A percentile compares a stretch with the other conserved stretches of the same genome.
These are phyloP conservation scores for Vanessa atalanta DNA, from an alignment of 1,140 invertebrate species.

Conservation along the genomic window DNA sequence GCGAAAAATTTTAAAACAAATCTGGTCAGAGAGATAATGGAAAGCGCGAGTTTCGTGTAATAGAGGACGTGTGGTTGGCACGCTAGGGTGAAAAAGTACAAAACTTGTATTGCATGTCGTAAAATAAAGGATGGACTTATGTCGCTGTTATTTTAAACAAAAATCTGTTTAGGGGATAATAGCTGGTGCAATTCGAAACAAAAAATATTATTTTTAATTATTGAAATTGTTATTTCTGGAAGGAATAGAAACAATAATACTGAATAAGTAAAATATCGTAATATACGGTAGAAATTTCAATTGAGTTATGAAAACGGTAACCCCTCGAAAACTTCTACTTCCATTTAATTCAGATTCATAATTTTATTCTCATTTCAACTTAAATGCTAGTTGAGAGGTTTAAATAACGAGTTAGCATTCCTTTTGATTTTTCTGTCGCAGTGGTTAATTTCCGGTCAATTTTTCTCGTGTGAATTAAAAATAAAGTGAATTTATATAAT, in stretches of 20 bases:
- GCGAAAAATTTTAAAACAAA: constrained; percentile 69
- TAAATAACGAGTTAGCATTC: constrained; percentile 63
- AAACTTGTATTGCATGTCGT: constrained; percentile 53
- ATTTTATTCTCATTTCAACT: constrained; percentile 65
- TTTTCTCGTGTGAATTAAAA: not conserved
- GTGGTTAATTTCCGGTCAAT: not conserved
- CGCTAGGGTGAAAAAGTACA: constrained; percentile 68
- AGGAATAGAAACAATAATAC: not conserved
- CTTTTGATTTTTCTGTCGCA: constrained; percentile 28
- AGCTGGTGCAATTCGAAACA: too few species aligned
- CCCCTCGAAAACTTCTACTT: constrained; percentile 57
- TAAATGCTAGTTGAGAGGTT: constrained; percentile 70
- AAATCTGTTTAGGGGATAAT: not conserved
- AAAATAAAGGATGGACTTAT: constrained; percentile 4
- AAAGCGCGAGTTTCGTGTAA: constrained; percentile 70
- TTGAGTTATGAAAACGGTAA: constrained; percentile 41
- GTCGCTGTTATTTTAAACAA: not conserved
- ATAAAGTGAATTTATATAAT: too few species aligned
- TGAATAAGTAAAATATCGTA: not conserved
- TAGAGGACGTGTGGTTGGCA: constrained; percentile 72
- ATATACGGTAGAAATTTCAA: constrained; percentile 21
- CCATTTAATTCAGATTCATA: constrained; percentile 65
- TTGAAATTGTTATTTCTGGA: not conserved
- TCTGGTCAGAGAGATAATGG: constrained; percentile 72
- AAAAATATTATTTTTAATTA: not conserved